phyloP scores from a whole-genome alignment of 2,797 vertebrate genomes.

The Tauraco hartlaubi region DNA sequence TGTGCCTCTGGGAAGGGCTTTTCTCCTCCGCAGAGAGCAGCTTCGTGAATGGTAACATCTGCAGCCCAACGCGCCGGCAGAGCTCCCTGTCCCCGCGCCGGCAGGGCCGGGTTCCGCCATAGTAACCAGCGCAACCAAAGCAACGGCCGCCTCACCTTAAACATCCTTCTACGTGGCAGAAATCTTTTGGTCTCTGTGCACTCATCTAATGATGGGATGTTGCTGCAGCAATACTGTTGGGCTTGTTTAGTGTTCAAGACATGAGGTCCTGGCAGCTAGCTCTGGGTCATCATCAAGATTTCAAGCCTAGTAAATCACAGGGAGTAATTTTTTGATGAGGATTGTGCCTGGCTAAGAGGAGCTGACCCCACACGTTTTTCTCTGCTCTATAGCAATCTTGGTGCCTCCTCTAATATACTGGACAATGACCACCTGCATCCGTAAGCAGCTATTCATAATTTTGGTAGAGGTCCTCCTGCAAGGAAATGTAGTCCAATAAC shows the following conservation, averaged over 20 bases:
- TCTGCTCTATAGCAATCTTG: neutral
- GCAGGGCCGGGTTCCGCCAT: neutral
- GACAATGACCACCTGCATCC: neutral
- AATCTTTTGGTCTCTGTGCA: accelerated
- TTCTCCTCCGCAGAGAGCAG: neutral
- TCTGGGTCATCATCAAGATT: neutral
- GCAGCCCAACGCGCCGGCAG: neutral
- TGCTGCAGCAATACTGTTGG: neutral
- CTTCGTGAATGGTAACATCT: neutral
- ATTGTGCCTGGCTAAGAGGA: neutral
- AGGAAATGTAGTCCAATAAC: neutral
- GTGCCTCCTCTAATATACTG: neutral
- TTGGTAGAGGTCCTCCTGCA: neutral
- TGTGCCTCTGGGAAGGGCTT: neutral
- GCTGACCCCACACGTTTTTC: neutral
- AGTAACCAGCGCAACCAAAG: neutral
- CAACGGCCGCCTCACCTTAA: neutral
- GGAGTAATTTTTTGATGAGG: neutral
- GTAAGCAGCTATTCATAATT: neutral
- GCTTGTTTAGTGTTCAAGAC: neutral
- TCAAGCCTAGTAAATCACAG: neutral
- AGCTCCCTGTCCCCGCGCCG: neutral
- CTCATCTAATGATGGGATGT: neutral
- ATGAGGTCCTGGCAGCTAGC: neutral
- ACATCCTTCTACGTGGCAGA: neutral